These are phyloP conservation scores for Brachirus orientalis DNA, from an alignment of 2,113 vertebrate species.

Conservation along the genomic window DNA sequence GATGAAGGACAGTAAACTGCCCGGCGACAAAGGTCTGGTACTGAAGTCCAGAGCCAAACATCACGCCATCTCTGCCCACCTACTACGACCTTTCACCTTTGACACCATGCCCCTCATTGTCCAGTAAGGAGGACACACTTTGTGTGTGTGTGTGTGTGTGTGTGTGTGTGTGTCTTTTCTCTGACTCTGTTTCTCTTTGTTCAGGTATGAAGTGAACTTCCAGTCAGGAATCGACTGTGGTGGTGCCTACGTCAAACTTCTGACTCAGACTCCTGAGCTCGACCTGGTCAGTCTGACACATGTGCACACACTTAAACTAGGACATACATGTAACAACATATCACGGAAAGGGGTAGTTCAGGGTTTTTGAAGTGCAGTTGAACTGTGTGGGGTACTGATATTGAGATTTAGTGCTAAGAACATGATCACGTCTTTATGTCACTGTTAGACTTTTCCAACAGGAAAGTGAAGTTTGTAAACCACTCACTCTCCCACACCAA, in stretches of 20 bases:
- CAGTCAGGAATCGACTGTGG: conserved; percentile 97
- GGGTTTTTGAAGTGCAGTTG: no score
- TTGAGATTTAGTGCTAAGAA: no score
- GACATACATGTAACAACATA: no score
- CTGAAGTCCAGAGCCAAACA: conserved; percentile 94
- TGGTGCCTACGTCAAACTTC: conserved; percentile 95
- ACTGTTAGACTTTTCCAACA: no score
- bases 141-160: neutral
- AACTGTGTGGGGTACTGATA: no score
- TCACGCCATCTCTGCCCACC: conserved; percentile 91
- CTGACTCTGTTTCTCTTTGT: neutral
- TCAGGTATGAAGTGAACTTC: conserved; percentile 98
- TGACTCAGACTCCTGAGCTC: conserved; percentile 90
- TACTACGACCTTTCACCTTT: conserved; percentile 92
- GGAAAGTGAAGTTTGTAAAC: no score
- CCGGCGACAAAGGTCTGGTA: conserved; percentile 94
- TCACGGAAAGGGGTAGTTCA: no score
- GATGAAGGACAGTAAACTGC: conserved; percentile 93
- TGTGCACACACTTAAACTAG: neutral
- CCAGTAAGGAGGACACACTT: conserved; percentile 86
- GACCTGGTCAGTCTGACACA: conserved; percentile 84
- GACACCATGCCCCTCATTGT: conserved; percentile 91
- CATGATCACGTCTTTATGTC: no score
- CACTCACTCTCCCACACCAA: no score
- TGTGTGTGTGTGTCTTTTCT: neutral